Evolutionary conservation across 1,140 invertebrate genomes (phyloP), one percentile per base, ranked within the genome.

Genomic region (Gryllus bimaculatus): DNA sequence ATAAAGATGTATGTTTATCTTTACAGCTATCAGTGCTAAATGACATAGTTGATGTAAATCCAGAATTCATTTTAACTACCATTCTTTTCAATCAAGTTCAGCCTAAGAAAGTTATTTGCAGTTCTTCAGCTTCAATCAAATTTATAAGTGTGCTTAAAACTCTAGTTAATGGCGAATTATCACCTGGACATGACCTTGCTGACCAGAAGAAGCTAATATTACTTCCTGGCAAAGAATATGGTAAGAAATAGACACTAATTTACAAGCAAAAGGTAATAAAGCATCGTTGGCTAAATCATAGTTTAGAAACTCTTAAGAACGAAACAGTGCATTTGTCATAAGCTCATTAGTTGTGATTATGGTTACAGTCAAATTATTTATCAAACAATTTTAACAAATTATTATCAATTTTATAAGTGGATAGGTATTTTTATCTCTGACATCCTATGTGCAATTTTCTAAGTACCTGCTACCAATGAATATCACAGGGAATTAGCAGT

Each of bases 61-160:
- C 91, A 6, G 89, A 91, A 80, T 90, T 89, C 84, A 83, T 85
- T 49, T 85, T 92, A 47, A 87, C 91, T 18, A 85, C 85, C 73
- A 87, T 86, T 75, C 84, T 94, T 48, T 90, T 89, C 80, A 85
- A 87, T 74, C 91, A 94, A 85, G 86, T 91, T 20, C 83, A 88
- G 21, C 93, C 93, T 7, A 87, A 87, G 82, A 88, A 88, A 66
- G 54, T 66, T 66, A 66, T 66, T 66, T 13, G 10, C 10, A 66
- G 54, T 66, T 10, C 10, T 13, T 66, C 54, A 66, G 18, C 54
- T 3, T 66, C 54, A 10, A 66, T 66, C 18, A 66, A 66, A 66
- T 66, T 66, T 18, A 13, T 89, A 0, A 88, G 86, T 79, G 79
- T 82, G 0, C 80, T 91, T 0, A 88, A 85, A 81, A 76, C 26